Percentiles rank a stretch among this genome's conserved stretches.
Conservation (phyloP, 1,140 invertebrate species). For the Eurosta solidaginis region DNA sequence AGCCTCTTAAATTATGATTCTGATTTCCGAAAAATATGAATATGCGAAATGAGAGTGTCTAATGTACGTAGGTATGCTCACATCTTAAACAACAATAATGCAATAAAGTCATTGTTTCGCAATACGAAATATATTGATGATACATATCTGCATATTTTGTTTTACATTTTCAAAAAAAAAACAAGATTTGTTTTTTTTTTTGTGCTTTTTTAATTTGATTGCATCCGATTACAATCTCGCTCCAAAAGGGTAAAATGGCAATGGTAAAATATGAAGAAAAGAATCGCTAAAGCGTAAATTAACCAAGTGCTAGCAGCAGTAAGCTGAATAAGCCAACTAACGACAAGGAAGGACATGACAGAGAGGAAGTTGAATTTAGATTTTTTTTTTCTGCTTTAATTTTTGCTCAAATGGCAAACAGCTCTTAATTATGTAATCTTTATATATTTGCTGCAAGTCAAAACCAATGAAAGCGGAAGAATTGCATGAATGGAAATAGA, state of each 20-base stretch:
- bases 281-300: too few relatives aligned
- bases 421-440: conserved; percentile 23
- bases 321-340: neutral
- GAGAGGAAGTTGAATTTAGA: neutral
- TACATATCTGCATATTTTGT: neutral
- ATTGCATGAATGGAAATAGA: neutral
- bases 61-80: too few relatives aligned
- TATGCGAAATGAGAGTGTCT: too few relatives aligned
- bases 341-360: neutral
- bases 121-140: too few relatives aligned
- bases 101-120: too few relatives aligned
- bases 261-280: neutral
- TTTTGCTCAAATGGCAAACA: neutral
- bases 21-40: too few relatives aligned
- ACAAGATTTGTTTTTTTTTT: neutral
- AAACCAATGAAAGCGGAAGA: neutral
- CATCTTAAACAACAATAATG: too few relatives aligned
- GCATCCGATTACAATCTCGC: conserved; percentile 12
- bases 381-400: neutral
- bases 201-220: neutral
- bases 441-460: neutral
- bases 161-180: neutral
- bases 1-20: too few relatives aligned
- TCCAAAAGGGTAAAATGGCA: neutral
- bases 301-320: neutral